phyloP scores from a whole-genome alignment of 2,888 invertebrate genomes.

The Drosophila macrospina region DNA sequence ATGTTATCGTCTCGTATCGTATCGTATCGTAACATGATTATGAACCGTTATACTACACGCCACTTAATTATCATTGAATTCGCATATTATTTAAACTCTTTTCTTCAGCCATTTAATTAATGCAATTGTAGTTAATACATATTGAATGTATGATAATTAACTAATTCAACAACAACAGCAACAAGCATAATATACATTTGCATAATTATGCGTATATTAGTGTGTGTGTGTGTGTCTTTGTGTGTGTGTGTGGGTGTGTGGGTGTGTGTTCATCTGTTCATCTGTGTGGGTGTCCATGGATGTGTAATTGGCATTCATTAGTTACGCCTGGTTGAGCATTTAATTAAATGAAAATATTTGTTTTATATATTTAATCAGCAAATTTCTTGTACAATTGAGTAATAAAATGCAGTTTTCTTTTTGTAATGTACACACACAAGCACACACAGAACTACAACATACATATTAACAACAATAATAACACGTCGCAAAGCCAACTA shows the following conservation, averaged over 20 bases:
- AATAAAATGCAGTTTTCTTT: slow-evolving; percentile 31
- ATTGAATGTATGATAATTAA: slow-evolving; percentile 50
- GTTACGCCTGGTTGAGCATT: slow-evolving; percentile 27
- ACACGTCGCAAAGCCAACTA: slow-evolving; percentile 49
- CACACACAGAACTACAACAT: slow-evolving; percentile 23
- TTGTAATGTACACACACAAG: slow-evolving; percentile 19
- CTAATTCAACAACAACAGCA: slow-evolving; percentile 36
- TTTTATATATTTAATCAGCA: slow-evolving; percentile 28
- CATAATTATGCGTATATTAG: slow-evolving; percentile 6
- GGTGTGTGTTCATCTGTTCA: no score
- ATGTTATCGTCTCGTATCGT: slow-evolving; percentile 23
- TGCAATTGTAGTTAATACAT: slow-evolving; percentile 48
- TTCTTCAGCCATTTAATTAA: slow-evolving; percentile 36
- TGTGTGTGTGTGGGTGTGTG: not conserved
- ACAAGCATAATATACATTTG: slow-evolving; percentile 12
- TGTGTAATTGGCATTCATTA: slow-evolving; percentile 33
- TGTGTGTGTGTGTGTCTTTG: slow-evolving; percentile 10
- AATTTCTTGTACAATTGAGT: slow-evolving; percentile 26
- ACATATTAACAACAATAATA: slow-evolving; percentile 54
- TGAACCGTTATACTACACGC: slow-evolving; percentile 31
- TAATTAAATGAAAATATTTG: slow-evolving; percentile 32
- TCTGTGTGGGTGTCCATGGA: slow-evolving; percentile 14
- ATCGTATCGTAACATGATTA: slow-evolving; percentile 40
- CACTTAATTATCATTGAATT: slow-evolving; percentile 11
- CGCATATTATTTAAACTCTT: not conserved